Evolutionary conservation across 1,140 invertebrate species (phyloP).

Genomic region (Cheumatopsyche charites): DNA sequence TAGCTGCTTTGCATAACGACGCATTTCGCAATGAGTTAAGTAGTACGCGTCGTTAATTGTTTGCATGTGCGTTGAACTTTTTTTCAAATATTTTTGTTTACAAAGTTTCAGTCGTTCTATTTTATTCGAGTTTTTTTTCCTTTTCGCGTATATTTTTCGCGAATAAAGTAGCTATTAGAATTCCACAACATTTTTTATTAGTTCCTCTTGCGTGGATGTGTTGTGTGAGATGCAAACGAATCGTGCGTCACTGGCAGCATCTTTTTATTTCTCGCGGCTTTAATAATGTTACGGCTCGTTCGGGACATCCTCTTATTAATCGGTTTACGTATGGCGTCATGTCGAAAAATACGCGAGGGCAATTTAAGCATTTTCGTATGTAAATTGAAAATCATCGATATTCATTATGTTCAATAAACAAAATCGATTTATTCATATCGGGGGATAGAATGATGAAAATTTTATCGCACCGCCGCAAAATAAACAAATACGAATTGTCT

Average conservation of each 20-base stretch:
- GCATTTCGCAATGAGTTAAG: too few species aligned
- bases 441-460: too few species aligned
- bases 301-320: constrained; percentile 27
- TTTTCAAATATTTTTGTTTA: neutral
- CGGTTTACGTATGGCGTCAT: constrained; percentile 17
- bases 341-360: neutral
- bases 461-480: too few species aligned
- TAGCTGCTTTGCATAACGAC: too few species aligned
- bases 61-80: neutral
- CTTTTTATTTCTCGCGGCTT: constrained; percentile 14
- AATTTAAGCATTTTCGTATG: constrained; percentile 7
- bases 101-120: neutral
- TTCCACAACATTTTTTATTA: constrained; percentile 25
- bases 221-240: constrained; percentile 26
- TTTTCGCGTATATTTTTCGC: constrained; percentile 3
- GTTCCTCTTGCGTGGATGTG: constrained; percentile 6
- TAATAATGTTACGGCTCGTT: constrained; percentile 8
- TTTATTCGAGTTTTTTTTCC: neutral
- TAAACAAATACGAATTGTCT: too few species aligned
- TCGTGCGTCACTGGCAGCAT: constrained; percentile 23
- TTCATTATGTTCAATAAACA: constrained; percentile 17
- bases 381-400: constrained; percentile 10
- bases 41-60: too few species aligned
- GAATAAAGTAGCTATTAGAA: constrained; percentile 27
- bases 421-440: neutral